Percentiles rank a stretch among this genome's conserved stretches.
Evolutionary conservation across 2,888 invertebrate species (phyloP).

Genomic region (Drosophila quinaria): DNA sequence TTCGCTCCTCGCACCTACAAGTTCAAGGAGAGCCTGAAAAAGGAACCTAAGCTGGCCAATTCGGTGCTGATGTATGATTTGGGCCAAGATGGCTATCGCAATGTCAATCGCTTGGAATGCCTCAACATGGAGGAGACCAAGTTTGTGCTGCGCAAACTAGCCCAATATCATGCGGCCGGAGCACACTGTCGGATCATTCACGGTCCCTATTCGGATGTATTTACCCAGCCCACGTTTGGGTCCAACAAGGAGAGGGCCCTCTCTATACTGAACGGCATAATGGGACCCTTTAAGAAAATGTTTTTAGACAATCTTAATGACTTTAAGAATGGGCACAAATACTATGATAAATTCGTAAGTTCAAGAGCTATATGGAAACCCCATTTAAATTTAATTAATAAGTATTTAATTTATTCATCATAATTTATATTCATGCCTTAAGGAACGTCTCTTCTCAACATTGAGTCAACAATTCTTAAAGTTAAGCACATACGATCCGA

Average conservation of each 20-base stretch:
- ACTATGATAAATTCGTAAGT: conserved; percentile 71
- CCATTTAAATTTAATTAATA: neutral
- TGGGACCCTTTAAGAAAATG: conserved; percentile 41
- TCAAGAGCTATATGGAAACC: neutral
- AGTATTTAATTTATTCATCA: too few species aligned
- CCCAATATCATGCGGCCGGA: conserved; percentile 84
- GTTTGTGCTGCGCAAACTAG: conserved; percentile 76
- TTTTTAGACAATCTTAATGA: conserved; percentile 51
- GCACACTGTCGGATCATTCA: conserved; percentile 64
- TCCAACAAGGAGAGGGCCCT: conserved; percentile 37
- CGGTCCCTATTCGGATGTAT: conserved; percentile 65
- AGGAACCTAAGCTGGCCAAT: conserved; percentile 60
- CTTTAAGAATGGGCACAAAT: conserved; percentile 57
- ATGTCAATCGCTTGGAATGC: conserved; percentile 78
- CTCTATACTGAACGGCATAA: conserved; percentile 51
- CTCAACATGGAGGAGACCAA: conserved; percentile 79
- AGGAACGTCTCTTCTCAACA: conserved; percentile 60
- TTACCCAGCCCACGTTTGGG: conserved; percentile 50
- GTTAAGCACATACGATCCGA: conserved; percentile 43
- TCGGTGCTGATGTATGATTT: conserved; percentile 81
- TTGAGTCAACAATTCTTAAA: conserved; percentile 50
- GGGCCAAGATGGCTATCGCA: conserved; percentile 71
- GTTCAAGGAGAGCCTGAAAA: conserved; percentile 50
- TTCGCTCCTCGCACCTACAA: conserved; percentile 65
- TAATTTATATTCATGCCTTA: neutral